Evolutionary conservation across 2,113 vertebrate species (phyloP), one percentile per base, ranked within the genome.

Genomic region (Chrysemys picta): DNA sequence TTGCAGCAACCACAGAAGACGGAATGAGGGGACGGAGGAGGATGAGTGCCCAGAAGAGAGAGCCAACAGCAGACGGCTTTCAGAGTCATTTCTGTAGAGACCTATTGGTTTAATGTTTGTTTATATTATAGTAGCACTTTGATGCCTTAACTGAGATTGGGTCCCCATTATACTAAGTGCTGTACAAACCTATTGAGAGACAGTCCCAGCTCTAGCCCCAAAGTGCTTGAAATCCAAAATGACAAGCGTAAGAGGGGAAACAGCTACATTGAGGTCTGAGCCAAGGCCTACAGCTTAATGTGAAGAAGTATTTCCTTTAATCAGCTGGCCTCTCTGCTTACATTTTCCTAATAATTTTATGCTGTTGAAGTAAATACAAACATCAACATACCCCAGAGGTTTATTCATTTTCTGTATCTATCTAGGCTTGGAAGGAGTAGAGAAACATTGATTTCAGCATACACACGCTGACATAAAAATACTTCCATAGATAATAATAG

Each of bases 121-220:
- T 78, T 47, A 38, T 72, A 21, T 72, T 69, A 38, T 38, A 22
- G 35, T 10, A 76, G 11, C 38, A 76, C 72, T 13, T 29, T 25
- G 22, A 47, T 13, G 25, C 38, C 42, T 47, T 47, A 2, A 45
- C 24, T 47, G 10, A 78, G 75, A 47, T 78, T 78, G 24, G 2
- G 75, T 78, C 25, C 6, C 72, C 42, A 47, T 47, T 8, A 47
- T 47, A 29, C 38, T 24, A 83, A 22, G 1, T 76, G 22, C 12
- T 0, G 0, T 29, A 42, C 6, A 27, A 8, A 19, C 29, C 1
- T 0, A 0, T 10, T 72, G 0, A 76, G 69, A 24, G 50, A 59
- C 2, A 54, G 10, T 17, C 25, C 82, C 12, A 47, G 50, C 8
- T 42, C 69, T 31, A 35, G 21, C 24, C 11, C 2, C 59, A 87